Percentiles rank a stretch among this genome's conserved stretches.
These are phyloP conservation scores for Sphyrna mokarran DNA, from an alignment of 2,113 vertebrate species.

Conservation along the genomic window DNA sequence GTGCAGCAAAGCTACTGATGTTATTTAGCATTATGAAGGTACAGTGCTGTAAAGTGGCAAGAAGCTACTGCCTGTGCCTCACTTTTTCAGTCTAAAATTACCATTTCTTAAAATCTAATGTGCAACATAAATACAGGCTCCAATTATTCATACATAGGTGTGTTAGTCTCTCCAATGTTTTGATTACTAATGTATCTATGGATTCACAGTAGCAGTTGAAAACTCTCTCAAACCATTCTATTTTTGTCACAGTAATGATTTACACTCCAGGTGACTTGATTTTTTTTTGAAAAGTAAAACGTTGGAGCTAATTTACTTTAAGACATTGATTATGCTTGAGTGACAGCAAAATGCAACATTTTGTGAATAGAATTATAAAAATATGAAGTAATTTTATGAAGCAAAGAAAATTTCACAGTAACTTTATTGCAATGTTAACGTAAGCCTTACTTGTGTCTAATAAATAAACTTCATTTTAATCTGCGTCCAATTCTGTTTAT, in stretches of 20 bases:
- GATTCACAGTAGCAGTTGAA: not conserved
- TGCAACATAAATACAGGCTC: not conserved
- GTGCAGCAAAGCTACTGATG: conserved; percentile 6
- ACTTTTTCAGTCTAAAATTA: not conserved
- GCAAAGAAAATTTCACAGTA: too few species aligned
- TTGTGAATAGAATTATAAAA: not conserved
- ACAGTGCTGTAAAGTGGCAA: not conserved
- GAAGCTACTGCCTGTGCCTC: not conserved
- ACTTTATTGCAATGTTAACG: too few species aligned
- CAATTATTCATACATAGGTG: not conserved
- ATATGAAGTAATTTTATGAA: too few species aligned
- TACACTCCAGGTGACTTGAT: not conserved
- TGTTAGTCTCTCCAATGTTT: not conserved
- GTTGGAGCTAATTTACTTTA: not conserved
- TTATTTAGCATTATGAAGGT: not conserved
- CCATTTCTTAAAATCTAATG: not conserved
- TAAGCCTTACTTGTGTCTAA: too few species aligned
- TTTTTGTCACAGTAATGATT: not conserved
- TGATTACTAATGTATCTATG: not conserved
- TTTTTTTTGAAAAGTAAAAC: not conserved
- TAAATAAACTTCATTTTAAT: too few species aligned
- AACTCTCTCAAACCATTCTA: not conserved
- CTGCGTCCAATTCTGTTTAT: not conserved
- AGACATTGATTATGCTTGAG: not conserved
- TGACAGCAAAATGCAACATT: not conserved